phyloP scores from a whole-genome alignment of 2,888 invertebrate species.

The Caenorhabditis doughertyi region DNA sequence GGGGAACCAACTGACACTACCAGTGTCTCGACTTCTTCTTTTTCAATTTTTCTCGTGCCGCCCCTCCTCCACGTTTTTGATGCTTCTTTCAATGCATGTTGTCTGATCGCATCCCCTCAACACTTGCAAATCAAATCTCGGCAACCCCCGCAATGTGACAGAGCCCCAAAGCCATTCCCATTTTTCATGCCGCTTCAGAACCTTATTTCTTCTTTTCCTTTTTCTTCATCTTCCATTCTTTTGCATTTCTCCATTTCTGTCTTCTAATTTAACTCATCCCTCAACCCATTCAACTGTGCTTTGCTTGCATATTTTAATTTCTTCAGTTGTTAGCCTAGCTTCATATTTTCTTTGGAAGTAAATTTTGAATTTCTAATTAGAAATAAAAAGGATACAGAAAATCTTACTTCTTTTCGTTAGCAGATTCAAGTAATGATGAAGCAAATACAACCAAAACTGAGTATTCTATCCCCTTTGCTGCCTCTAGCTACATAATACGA shows the following conservation, averaged over 20 bases:
- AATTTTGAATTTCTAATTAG: slow-evolving; percentile 2
- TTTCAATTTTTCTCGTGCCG: slow-evolving; percentile 11
- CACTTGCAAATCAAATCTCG: slow-evolving; percentile 57
- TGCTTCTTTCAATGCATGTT: slow-evolving; percentile 50
- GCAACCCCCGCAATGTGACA: slow-evolving; percentile 53
- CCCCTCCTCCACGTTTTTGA: slow-evolving; percentile 45
- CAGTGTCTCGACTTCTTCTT: slow-evolving; percentile 21
- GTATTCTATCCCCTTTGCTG: slow-evolving; percentile 30
- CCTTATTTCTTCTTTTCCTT: slow-evolving; percentile 6
- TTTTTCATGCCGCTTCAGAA: slow-evolving; percentile 26
- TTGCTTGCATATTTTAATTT: slow-evolving; percentile 50
- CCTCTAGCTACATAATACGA: slow-evolving; percentile 52
- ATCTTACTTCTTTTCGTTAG: neutral
- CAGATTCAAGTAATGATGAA: slow-evolving; percentile 10
- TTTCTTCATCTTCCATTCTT: slow-evolving; percentile 6
- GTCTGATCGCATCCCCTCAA: slow-evolving; percentile 41
- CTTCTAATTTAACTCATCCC: slow-evolving; percentile 41
- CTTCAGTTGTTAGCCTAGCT: neutral
- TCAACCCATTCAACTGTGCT: slow-evolving; percentile 44
- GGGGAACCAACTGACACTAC: slow-evolving; percentile 59
- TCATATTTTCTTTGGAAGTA: slow-evolving; percentile 22
- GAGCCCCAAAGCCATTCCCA: slow-evolving; percentile 28
- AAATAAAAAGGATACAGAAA: neutral
- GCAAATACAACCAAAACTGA: slow-evolving; percentile 30
- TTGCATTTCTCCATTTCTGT: slow-evolving; percentile 23